Base-by-base conservation (phyloP, 2,113 vertebrate species). In the Ifrita kowaldi region DNA sequence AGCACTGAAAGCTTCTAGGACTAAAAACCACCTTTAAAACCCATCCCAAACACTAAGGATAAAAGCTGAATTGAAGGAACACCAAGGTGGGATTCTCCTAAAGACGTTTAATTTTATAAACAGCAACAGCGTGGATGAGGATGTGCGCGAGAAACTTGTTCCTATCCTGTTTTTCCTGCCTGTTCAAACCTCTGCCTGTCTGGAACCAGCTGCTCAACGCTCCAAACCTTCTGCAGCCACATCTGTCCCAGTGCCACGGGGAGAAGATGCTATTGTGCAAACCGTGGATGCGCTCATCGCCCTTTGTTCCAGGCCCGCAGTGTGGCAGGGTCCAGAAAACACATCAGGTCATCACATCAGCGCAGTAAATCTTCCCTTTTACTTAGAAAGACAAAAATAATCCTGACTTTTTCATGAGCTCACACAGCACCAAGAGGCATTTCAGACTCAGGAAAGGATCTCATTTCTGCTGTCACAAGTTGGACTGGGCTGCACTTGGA, bases 331-430 rank as follows among this genome's bases (percentile, higher is more conserved):
- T 69, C 93, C 95, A 96, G 94, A 91, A 96, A 95, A 95, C 94
- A 93, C 95, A 71, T 96, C 95, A 87, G 93, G 95, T 95, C 94
- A 96, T 89, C 94, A 76, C 88, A 94, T 88, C 95, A 96, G 76
- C 77, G 39, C 95, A 94, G 92, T 94, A 96, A 96, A 97, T 97
- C 93, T 96, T 97, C 88, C 47, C 87, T 84, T 84, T 95, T 96
- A 96, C 94, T 96, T 95, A 96, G 96, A 96, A 97, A 96, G 95
- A 96, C 93, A 96, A 96, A 97, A 96, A 97, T 96, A 96, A 94
- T 80, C 78, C 63, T 75, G 92, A 70, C 93, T 94, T 91, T 94
- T 91, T 94, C 60, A 96, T 93, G 96, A 96, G 92, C 84, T 96
- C 93, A 78, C 79, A 77, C 90, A 93, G 15, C 85, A 86, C 76